A percentile compares a stretch with the other conserved stretches of the same genome.
These are phyloP conservation scores for Cyprinella venusta DNA, from an alignment of 2,797 vertebrate genomes.

Conservation along the genomic window DNA sequence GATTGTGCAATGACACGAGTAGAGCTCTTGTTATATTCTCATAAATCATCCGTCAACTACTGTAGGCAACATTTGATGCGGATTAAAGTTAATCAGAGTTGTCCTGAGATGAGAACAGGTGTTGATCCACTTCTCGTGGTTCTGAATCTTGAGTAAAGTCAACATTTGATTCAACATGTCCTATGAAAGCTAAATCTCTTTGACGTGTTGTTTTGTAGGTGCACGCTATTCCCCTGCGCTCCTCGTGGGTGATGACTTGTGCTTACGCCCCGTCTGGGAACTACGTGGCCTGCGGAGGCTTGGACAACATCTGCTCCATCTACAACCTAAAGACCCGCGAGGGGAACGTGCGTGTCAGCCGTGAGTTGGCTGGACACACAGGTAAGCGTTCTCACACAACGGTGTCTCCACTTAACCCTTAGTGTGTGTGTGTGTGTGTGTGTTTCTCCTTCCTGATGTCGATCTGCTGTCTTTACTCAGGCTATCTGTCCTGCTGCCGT, in stretches of 20 bases:
- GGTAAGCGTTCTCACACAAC: neutral
- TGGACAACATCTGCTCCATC: conserved; percentile 43
- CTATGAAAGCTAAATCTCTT: neutral
- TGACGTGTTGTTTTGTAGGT: conserved; percentile 10
- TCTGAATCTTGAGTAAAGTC: no score
- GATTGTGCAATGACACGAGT: neutral
- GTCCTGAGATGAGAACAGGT: no score
- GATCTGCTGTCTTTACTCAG: conserved; percentile 71
- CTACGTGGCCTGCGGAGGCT: conserved; percentile 39
- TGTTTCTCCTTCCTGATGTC: conserved; percentile 2
- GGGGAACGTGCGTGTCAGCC: conserved; percentile 43
- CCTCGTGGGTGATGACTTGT: conserved; percentile 43
- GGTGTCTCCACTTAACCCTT: neutral
- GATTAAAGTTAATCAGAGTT: no score
- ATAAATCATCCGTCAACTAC: conserved; percentile 52
- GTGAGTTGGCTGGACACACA: conserved; percentile 39
- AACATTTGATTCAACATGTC: neutral
- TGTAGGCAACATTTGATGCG: no score
- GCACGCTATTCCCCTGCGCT: conserved; percentile 29
- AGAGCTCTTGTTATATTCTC: conserved; percentile 66
- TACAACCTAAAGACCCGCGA: conserved; percentile 41
- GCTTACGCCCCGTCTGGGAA: conserved; percentile 38
- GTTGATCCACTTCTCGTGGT: no score
- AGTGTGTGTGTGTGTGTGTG: neutral
- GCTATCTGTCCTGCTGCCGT: conserved; percentile 98